These are phyloP conservation scores for Amiota minor DNA, from an alignment of 2,888 invertebrate species.

Conservation along the genomic window DNA sequence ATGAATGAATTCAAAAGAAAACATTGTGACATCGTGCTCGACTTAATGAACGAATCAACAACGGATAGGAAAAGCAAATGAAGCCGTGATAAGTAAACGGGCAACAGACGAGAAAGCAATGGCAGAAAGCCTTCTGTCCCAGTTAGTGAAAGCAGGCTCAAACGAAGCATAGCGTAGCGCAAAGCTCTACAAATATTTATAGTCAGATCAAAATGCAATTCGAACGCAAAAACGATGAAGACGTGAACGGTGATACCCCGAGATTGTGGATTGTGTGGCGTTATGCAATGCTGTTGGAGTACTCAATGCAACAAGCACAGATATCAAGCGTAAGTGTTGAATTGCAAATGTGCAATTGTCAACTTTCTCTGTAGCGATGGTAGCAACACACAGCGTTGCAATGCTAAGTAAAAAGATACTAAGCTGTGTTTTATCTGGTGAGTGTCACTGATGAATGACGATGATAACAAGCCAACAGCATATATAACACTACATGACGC, in stretches of 20 bases:
- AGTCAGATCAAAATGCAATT: constrained; percentile 61
- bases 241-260: background rate
- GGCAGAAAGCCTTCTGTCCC: constrained; percentile 31
- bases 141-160: constrained; percentile 35
- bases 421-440: background rate
- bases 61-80: background rate
- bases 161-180: constrained; percentile 44
- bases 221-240: constrained; percentile 27
- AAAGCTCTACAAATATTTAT: constrained; percentile 68
- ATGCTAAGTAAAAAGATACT: constrained; percentile 10
- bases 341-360: constrained; percentile 68
- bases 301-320: constrained; percentile 4
- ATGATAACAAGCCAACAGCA: constrained; percentile 20
- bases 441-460: constrained; percentile 32
- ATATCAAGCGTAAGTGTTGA: constrained; percentile 55
- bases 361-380: constrained; percentile 46
- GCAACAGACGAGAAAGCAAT: background rate
- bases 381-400: background rate
- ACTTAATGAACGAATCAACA: constrained; percentile 53
- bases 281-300: constrained; percentile 10
- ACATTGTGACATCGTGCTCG: constrained; percentile 47
- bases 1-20: constrained; percentile 27
- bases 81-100: background rate
- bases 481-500: background rate
- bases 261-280: background rate